phyloP scores from a whole-genome alignment of 2,888 invertebrate species.

The Chymomyza caudatula region DNA sequence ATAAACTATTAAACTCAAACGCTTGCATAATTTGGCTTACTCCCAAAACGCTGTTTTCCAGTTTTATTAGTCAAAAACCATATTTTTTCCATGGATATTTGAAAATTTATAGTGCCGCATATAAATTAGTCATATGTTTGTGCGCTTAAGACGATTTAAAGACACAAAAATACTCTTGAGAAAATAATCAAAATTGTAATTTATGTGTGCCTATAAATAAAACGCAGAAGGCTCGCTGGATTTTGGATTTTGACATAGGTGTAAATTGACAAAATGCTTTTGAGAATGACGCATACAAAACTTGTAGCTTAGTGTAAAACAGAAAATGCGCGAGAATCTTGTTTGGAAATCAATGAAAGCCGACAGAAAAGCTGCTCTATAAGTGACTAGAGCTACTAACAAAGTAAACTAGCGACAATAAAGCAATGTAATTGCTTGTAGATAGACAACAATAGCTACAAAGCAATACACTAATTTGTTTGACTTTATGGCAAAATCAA shows the following conservation, averaged over 20 bases:
- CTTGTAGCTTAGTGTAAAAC: slow-evolving; percentile 3
- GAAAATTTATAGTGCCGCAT: slow-evolving; percentile 25
- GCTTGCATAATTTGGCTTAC: not conserved
- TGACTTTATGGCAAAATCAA: slow-evolving; percentile 63
- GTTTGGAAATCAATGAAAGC: slow-evolving; percentile 64
- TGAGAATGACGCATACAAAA: not conserved
- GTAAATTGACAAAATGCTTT: not conserved
- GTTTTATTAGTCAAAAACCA: not conserved
- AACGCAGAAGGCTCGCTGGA: not conserved
- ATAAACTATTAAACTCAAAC: not conserved
- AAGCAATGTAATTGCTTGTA: slow-evolving; percentile 46
- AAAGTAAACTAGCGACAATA: slow-evolving; percentile 43
- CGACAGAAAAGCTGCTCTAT: slow-evolving; percentile 32
- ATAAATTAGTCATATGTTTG: slow-evolving; percentile 38
- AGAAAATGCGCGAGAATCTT: slow-evolving; percentile 43
- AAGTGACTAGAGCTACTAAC: slow-evolving; percentile 3
- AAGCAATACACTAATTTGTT: slow-evolving; percentile 56
- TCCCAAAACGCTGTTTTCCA: not conserved
- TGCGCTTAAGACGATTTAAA: slow-evolving; percentile 29
- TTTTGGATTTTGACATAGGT: not conserved
- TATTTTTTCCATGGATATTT: not conserved
- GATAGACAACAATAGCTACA: slow-evolving; percentile 2
- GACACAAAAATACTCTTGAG: slow-evolving; percentile 16
- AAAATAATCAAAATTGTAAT: slow-evolving; percentile 45
- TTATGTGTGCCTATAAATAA: slow-evolving; percentile 22